phyloP scores from a whole-genome alignment of 2,113 vertebrate genomes.

The Hipposideros armiger region DNA sequence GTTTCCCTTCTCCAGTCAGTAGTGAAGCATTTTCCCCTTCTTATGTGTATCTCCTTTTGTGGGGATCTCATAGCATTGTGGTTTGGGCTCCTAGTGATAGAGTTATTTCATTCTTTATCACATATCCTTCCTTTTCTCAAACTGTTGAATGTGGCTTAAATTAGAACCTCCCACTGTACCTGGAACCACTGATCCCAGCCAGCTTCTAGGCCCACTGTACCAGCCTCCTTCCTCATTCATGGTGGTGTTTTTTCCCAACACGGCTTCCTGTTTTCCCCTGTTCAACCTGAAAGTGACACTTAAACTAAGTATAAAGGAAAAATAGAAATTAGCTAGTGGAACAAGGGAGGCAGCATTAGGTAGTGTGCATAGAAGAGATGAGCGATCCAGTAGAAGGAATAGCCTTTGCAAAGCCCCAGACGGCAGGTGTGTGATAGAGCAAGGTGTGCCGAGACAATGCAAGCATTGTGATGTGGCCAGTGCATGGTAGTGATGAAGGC shows the following conservation, averaged over 20 bases:
- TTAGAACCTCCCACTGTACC: background rate
- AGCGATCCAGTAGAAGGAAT: background rate
- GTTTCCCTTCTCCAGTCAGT: background rate
- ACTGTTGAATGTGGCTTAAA: background rate
- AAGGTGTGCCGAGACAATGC: background rate
- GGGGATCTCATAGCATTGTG: background rate
- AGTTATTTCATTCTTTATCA: background rate
- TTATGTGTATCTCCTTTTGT: background rate
- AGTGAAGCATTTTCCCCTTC: background rate
- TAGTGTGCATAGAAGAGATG: background rate
- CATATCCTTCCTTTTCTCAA: background rate
- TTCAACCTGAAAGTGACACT: conserved; percentile 3
- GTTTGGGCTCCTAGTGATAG: background rate
- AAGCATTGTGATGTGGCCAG: background rate
- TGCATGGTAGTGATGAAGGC: background rate
- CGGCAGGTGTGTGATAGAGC: background rate
- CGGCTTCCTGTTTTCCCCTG: background rate
- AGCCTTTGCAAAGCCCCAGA: background rate
- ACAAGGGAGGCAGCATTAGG: background rate
- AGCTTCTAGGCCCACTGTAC: background rate
- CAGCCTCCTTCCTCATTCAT: too few relatives aligned
- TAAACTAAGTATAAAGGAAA: conserved; percentile 35
- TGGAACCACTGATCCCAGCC: background rate
- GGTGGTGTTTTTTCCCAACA: too few relatives aligned
- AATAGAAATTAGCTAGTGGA: background rate